Base-by-base conservation (phyloP, 2,113 vertebrate genomes). In the Hucho hucho region DNA sequence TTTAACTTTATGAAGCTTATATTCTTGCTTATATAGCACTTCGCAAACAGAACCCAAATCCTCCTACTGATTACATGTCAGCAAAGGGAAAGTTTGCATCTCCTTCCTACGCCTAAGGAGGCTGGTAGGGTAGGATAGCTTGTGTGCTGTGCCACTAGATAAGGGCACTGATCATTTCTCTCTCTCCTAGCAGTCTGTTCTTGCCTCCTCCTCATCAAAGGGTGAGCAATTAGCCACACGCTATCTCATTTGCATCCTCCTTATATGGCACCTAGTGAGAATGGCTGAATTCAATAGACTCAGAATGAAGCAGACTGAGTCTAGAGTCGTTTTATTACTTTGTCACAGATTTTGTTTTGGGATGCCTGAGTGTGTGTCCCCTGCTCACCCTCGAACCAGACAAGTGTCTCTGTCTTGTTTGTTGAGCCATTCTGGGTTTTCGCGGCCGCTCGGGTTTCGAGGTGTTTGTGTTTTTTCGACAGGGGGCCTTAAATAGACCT, bases 401-500 rank as follows among this genome's bases (percentile, higher is more conserved):
- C 58, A 61, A n/a, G 58, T 61, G 58, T 9, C 58, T n/a, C 20
- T 24, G 37, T 47, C 20, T 53, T 69, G 32, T 46, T 43, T 69
- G 6, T n/a, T n/a, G 9, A 43, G 32, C 7, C n/a, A 1, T 61
- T 61, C n/a, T 61, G 58, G 58, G 58, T 61, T 46, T 24, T 63
- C 46, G 6, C 46, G 9, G 63, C 58, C 29, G 37, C 20, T 64
- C 5, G n/a, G 14, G 14, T 64, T 74, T 49, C n/a, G 37, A 7
- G 37, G 22, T 68, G 73, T 68, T 59, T 75, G 49, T 75, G 67
- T 75, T 13, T 53, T 53, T 53, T 25, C 0, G 56, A 16, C 18
- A 1, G 9, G 47, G 24, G 49, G 64, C 22, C 63, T 56, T 20
- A 53, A 65, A 74, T 49, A 53, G 64, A 61, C 37, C 20, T 43